Evolutionary conservation across 2,888 invertebrate species (phyloP).

Genomic region (Allygus modestus): DNA sequence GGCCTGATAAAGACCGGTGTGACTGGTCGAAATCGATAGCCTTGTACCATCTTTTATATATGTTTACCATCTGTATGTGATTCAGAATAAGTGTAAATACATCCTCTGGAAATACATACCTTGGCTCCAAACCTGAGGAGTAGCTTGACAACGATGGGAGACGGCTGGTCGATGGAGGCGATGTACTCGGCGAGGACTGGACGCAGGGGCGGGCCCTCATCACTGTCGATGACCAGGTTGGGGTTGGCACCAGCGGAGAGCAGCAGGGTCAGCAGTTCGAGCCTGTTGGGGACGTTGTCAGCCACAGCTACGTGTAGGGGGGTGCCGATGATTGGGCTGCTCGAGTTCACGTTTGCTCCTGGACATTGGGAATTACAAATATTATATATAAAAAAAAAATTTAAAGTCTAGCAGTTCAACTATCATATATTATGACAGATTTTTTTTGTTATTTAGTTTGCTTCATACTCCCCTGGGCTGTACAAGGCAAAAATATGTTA

Average conservation of each 20-base stretch:
- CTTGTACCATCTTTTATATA: too few relatives aligned
- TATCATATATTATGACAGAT: too few relatives aligned
- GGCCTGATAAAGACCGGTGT: too few relatives aligned
- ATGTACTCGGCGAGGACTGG: slow-evolving; percentile 91
- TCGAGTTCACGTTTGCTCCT: slow-evolving; percentile 89
- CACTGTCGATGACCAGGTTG: slow-evolving; percentile 85
- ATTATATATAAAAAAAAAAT: too few relatives aligned
- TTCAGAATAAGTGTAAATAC: too few relatives aligned
- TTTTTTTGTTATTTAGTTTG: too few relatives aligned
- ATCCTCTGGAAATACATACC: slow-evolving; percentile 74
- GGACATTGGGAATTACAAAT: slow-evolving; percentile 67
- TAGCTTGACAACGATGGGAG: slow-evolving; percentile 81
- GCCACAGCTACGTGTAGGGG: slow-evolving; percentile 91
- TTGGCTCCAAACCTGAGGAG: slow-evolving; percentile 88
- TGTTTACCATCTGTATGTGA: too few relatives aligned
- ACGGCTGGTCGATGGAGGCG: slow-evolving; percentile 84
- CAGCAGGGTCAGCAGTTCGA: slow-evolving; percentile 79
- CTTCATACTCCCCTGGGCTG: too few relatives aligned
- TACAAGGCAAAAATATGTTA: too few relatives aligned
- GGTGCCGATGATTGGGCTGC: slow-evolving; percentile 88
- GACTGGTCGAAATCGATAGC: too few relatives aligned
- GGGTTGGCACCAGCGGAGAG: slow-evolving; percentile 86
- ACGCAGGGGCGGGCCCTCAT: slow-evolving; percentile 85
- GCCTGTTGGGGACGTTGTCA: slow-evolving; percentile 77
- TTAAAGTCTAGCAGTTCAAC: slow-evolving; percentile 30